Evolutionary conservation across 2,113 vertebrate species (phyloP), one percentile per base, ranked within the genome.

Genomic region (Nasalis larvatus): DNA sequence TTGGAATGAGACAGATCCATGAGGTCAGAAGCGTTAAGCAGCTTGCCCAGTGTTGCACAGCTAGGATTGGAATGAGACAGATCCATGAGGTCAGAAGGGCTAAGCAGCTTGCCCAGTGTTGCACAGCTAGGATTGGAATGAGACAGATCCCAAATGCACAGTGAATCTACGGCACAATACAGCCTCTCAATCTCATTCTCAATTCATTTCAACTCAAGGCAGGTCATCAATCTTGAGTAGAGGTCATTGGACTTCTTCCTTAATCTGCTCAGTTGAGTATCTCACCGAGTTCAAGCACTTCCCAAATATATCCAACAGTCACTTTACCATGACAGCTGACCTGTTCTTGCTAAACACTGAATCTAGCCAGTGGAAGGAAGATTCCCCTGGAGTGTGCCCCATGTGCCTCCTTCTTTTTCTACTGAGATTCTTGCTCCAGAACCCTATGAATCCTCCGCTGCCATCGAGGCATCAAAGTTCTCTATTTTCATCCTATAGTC

Each of bases 81-180:
- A n/a, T n/a, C n/a, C n/a, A 87, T 35, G 9, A 95, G 40, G 10
- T 20, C 54, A 84, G 63, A 86, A 47, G 94, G n/a, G 17, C 80
- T 37, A 77, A 95, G 27, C 35, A 82, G 35, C 56, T 77, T 60
- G n/a, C 8, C 35, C 8, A n/a, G 32, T 42, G 12, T 35, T 32
- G 83, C n/a, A 80, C 6, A 91, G 69, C 35, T 30, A 68, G 25
- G 74, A 54, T 25, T 35, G 80, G 58, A 82, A 78, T 0, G 3
- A 0, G 21, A 8, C 27, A 47, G 25, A 52, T 56, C 3, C 27
- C 30, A 93, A 52, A 8, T 10, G 2, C 0, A 30, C 4, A 11
- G 35, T 13, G 17, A 60, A 37, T 35, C 49, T 18, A 11, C 8
- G 6, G 49, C 52, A n/a, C 17, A 18, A 13, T 3, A 32, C 0